phyloP scores from a whole-genome alignment of 2,888 invertebrate species.

The Pollenia amentaria region DNA sequence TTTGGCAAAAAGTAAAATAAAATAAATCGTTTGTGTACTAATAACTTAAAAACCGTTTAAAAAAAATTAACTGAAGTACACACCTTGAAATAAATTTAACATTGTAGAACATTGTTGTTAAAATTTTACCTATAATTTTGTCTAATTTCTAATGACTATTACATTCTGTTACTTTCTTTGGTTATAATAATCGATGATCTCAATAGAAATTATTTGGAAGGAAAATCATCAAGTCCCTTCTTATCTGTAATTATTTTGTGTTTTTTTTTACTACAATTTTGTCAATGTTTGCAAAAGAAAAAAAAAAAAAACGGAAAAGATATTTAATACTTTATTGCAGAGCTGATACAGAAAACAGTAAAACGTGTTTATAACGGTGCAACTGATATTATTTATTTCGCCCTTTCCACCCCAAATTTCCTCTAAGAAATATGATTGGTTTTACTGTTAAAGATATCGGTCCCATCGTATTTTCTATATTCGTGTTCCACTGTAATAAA shows the following conservation, averaged over 20 bases:
- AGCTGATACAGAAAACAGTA: neutral
- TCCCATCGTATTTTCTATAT: no score
- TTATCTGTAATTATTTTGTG: neutral
- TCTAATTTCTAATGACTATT: no score
- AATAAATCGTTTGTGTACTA: neutral
- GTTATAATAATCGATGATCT: constrained; percentile 1
- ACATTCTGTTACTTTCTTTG: neutral
- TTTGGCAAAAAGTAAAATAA: constrained; percentile 1
- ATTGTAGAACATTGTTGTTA: constrained; percentile 12
- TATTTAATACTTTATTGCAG: constrained; percentile 27
- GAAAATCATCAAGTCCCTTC: constrained; percentile 1
- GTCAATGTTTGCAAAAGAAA: constrained; percentile 29
- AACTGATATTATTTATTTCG: no score
- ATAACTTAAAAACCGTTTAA: neutral
- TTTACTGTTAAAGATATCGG: no score
- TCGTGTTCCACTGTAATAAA: neutral
- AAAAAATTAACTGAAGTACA: neutral
- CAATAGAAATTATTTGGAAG: constrained; percentile 8
- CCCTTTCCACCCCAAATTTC: no score
- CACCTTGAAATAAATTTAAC: constrained; percentile 13
- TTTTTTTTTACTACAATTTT: neutral
- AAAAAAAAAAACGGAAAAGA: neutral
- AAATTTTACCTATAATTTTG: neutral
- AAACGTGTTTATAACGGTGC: no score
- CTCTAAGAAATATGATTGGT: no score